Conservation (phyloP, 2,113 vertebrate genomes). For the Turnix velox region DNA sequence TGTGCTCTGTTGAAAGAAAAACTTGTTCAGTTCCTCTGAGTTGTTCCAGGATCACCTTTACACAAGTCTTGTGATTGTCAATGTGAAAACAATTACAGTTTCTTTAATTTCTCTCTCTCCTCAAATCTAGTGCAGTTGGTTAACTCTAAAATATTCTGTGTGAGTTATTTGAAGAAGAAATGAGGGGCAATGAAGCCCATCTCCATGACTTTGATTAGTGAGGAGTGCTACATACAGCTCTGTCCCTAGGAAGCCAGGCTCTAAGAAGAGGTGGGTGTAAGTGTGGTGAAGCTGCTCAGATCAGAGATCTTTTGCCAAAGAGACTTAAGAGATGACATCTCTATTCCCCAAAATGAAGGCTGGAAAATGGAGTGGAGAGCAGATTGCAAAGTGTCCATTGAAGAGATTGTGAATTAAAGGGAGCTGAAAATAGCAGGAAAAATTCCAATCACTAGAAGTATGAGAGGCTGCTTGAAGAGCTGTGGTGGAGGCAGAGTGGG, state of each 20-base stretch:
- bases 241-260: background rate
- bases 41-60: background rate
- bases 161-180: background rate
- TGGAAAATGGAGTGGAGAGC: background rate
- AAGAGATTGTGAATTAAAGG: background rate
- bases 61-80: background rate
- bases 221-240: background rate
- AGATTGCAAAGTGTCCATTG: background rate
- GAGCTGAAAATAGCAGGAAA: background rate
- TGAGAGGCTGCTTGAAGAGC: background rate
- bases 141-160: background rate
- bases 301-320: background rate
- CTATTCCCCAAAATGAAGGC: background rate
- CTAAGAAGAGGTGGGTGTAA: background rate
- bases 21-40: background rate
- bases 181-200: background rate
- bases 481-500: background rate
- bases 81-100: background rate
- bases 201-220: background rate
- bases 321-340: background rate
- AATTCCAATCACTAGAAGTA: background rate
- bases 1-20: slow-evolving; percentile 76
- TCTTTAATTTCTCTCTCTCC: background rate
- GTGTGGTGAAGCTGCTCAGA: background rate
- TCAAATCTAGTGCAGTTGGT: background rate